Percentiles rank a stretch among this genome's conserved stretches.
Conservation (phyloP, 1,140 invertebrate species). For the Mercenaria mercenaria region DNA sequence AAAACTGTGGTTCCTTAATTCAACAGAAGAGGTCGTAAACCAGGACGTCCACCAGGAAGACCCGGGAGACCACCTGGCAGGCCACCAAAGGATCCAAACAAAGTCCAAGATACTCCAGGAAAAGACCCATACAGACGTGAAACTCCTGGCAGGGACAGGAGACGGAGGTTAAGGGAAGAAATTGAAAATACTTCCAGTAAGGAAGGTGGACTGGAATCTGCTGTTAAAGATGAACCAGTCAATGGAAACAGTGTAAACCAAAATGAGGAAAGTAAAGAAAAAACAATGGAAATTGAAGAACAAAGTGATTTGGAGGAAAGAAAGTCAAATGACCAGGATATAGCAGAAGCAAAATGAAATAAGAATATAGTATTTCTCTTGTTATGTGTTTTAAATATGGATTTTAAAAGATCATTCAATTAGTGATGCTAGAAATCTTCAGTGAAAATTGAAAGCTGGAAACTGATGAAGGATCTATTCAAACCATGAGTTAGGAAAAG, state of each 20-base stretch:
- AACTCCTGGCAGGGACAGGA: not conserved
- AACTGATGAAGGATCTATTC: too few species aligned
- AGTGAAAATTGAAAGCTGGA: too few species aligned
- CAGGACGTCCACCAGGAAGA: slow-evolving; percentile 8
- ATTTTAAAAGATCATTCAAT: too few species aligned
- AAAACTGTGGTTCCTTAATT: too few species aligned
- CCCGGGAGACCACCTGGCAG: slow-evolving; percentile 45
- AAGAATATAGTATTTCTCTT: too few species aligned
- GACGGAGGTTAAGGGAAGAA: not conserved
- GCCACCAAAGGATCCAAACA: slow-evolving; percentile 41
- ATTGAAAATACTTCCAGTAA: not conserved
- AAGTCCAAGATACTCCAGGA: not conserved
- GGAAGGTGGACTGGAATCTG: not conserved
- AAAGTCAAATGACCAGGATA: not conserved
- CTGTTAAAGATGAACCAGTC: not conserved
- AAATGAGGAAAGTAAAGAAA: not conserved
- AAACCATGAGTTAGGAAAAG: too few species aligned
- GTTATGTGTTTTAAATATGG: too few species aligned
- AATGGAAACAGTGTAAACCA: not conserved
- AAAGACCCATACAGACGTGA: not conserved
- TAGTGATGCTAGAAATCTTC: too few species aligned
- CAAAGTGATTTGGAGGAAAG: not conserved
- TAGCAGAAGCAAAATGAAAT: not conserved
- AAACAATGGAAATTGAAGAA: not conserved
- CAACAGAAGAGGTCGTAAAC: slow-evolving; percentile 39